Evolutionary conservation across 2,888 invertebrate genomes (phyloP), one percentile per base, ranked within the genome.

Genomic region (Colostygia pectinataria): DNA sequence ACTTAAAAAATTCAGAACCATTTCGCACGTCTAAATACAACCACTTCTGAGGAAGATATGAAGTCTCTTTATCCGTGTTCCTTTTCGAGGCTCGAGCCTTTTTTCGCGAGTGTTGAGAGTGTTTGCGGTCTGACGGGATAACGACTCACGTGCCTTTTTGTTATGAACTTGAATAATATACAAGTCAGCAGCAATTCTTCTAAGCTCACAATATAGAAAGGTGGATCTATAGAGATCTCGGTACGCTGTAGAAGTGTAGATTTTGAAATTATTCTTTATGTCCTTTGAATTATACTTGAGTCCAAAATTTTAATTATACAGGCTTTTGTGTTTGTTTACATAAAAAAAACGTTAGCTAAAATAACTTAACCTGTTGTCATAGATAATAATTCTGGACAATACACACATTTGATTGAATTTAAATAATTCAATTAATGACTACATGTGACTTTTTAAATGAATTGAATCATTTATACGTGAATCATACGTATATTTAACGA

Each of bases 401-500:
- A n/a, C n/a, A n/a, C n/a, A n/a, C n/a, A n/a, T n/a, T n/a, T n/a
- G n/a, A n/a, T n/a, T n/a, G n/a, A n/a, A n/a, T n/a, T n/a, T n/a
- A n/a, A n/a, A n/a, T n/a, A 15, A 15, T 15, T 10, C 9, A 4
- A 6, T 10, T n/a, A n/a, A n/a, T n/a, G n/a, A 39, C 37, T 55
- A 53, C 58, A 60, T 54, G 54, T 56, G 60, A 37, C 32, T 24
- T 27, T 10, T 36, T 47, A 41, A 36, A 24, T 24, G 15, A 33
- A 50, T 15, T 47, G 18, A 42, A 57, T 53, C 39, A 47, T 41
- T 23, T 46, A 44, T 52, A 41, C 10, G 2, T 29, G 33, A 32
- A 27, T 4, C 9, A 23, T 44, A 2, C 37, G 31, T 71, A 62
- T 61, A 62, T 48, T 71, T 76, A 59, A 72, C 64, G 58, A 63